A percentile compares a stretch with the other conserved stretches of the same genome.
Conservation (phyloP, 2,888 invertebrate genomes). For the Drosophila atripex region DNA sequence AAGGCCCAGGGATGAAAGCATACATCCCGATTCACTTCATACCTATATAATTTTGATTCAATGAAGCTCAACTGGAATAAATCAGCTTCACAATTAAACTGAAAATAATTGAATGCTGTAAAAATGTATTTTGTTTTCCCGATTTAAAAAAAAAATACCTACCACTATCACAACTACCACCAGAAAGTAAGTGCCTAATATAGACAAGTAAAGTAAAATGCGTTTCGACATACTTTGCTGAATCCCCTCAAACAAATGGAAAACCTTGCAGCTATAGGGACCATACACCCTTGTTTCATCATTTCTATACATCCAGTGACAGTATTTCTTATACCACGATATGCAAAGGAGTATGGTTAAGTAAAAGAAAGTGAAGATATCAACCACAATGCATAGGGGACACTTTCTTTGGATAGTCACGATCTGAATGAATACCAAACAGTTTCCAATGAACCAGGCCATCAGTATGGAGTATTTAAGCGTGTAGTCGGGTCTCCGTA, state of each 20-base stretch:
- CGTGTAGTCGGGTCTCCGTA: background rate
- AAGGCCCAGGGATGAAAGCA: conserved; percentile 74
- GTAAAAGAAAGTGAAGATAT: background rate
- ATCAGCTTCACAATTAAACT: conserved; percentile 75
- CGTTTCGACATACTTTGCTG: background rate
- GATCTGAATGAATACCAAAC: background rate
- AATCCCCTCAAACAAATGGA: background rate
- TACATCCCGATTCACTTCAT: conserved; percentile 19
- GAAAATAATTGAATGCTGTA: conserved; percentile 19
- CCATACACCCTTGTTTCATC: background rate
- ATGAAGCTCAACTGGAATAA: conserved; percentile 15
- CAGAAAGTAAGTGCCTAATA: background rate
- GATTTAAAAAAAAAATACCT: background rate
- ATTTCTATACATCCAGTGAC: conserved; percentile 84
- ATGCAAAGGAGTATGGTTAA: background rate
- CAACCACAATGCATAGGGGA: conserved; percentile 85
- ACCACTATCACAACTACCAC: background rate
- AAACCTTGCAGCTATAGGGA: background rate
- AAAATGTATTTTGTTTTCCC: background rate
- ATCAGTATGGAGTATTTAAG: background rate
- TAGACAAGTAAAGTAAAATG: background rate
- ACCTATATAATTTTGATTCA: conserved; percentile 45
- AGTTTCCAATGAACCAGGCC: background rate
- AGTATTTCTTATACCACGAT: conserved; percentile 1
- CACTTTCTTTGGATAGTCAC: background rate